phyloP scores from a whole-genome alignment of 2,888 invertebrate species.

The Andrena praecox region DNA sequence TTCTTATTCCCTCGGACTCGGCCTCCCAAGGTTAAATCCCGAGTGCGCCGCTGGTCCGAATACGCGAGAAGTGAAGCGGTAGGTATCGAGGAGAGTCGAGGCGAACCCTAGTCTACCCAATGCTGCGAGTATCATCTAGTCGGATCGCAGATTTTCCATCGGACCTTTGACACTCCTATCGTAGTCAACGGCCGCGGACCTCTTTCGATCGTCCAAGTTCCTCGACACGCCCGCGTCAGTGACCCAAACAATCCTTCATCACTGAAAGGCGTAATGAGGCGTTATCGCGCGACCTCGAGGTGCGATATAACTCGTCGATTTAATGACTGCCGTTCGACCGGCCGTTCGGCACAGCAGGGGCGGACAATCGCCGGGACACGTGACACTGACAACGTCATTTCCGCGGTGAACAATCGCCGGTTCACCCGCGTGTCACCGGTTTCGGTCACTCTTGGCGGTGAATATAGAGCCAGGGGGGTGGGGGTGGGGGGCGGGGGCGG shows the following conservation, averaged over 20 bases:
- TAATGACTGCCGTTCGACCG: constrained; percentile 26
- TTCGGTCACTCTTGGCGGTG: constrained; percentile 50
- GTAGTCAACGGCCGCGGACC: neutral
- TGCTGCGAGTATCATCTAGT: neutral
- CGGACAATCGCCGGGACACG: constrained; percentile 20
- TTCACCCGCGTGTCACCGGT: constrained; percentile 31
- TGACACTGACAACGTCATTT: constrained; percentile 67
- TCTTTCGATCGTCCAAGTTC: neutral
- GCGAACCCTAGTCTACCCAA: neutral
- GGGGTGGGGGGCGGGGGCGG: neutral
- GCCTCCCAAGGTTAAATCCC: no score
- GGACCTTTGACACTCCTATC: constrained; percentile 5
- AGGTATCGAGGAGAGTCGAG: no score
- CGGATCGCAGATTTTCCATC: no score
- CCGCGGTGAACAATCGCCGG: constrained; percentile 58
- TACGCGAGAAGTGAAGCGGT: no score
- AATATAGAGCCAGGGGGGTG: constrained; percentile 25
- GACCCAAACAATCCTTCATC: constrained; percentile 54
- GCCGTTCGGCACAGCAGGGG: neutral
- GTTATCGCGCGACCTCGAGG: neutral
- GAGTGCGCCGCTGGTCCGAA: no score
- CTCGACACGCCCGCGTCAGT: constrained; percentile 35
- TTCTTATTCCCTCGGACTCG: no score
- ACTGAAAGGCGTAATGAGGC: constrained; percentile 35
- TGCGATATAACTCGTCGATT: constrained; percentile 16